These are phyloP conservation scores for Epinephelus cyanopodus DNA, from an alignment of 2,113 vertebrate species.

Conservation along the genomic window DNA sequence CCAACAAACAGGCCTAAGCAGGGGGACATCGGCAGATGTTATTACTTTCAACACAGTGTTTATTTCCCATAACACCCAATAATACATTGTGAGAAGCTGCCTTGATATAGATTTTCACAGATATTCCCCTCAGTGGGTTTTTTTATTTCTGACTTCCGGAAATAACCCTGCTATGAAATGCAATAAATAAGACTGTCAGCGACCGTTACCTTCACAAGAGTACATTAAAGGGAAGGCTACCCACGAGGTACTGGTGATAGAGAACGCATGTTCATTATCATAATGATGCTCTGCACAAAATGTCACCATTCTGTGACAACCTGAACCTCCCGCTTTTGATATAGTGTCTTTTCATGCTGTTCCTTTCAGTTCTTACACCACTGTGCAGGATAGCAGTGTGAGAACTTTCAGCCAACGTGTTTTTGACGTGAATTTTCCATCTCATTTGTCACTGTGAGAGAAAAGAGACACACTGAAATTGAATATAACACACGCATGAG, in stretches of 20 bases:
- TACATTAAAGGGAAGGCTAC: constrained; percentile 69
- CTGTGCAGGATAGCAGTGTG: constrained; percentile 18
- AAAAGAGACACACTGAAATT: constrained; percentile 51
- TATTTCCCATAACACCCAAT: constrained; percentile 64
- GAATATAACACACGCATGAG: constrained; percentile 48
- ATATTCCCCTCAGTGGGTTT: constrained; percentile 55
- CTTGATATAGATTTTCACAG: constrained; percentile 62
- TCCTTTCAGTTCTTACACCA: constrained; percentile 28
- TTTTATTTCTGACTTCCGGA: constrained; percentile 69
- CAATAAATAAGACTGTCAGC: constrained; percentile 78
- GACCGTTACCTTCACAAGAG: constrained; percentile 64
- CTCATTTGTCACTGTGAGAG: constrained; percentile 59
- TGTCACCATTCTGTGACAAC: constrained; percentile 67
- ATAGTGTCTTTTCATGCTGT: constrained; percentile 13
- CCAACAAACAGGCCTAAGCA: constrained; percentile 41
- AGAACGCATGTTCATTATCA: constrained; percentile 71
- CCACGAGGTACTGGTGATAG: constrained; percentile 54
- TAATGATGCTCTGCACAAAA: constrained; percentile 64
- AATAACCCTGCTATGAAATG: constrained; percentile 71
- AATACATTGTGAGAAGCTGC: constrained; percentile 52
- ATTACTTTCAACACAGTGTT: constrained; percentile 62
- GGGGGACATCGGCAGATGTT: constrained; percentile 21
- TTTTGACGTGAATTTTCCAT: constrained; percentile 56
- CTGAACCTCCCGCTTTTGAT: constrained; percentile 52
- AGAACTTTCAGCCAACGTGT: constrained; percentile 33